These are phyloP conservation scores for Gymnoscopelus braueri DNA, from an alignment of 2,797 vertebrate genomes.

Conservation along the genomic window DNA sequence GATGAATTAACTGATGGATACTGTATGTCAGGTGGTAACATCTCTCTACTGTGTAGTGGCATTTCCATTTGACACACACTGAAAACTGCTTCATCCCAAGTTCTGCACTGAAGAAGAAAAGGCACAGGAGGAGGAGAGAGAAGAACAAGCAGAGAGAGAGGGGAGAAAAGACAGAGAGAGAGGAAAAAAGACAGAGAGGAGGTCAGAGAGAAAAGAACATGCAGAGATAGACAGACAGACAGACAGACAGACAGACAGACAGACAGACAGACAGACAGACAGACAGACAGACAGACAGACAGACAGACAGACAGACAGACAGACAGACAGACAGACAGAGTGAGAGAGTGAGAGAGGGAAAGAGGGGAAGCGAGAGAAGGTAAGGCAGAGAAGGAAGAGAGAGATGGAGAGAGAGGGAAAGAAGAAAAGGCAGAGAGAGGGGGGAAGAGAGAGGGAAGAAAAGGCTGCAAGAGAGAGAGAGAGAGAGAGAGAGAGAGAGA, in stretches of 20 bases:
- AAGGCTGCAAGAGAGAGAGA: neutral
- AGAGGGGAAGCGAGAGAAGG: no score
- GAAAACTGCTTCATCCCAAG: conserved; percentile 11
- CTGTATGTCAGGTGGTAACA: no score
- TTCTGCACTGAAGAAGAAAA: neutral
- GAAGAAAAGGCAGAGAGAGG: conserved; percentile 12
- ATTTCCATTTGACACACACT: conserved; percentile 25
- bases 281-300: no score
- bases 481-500: neutral
- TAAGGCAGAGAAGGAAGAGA: neutral
- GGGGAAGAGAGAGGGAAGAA: neutral
- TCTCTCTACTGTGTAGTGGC: conserved; percentile 14
- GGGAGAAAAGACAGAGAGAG: neutral
- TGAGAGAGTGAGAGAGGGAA: no score
- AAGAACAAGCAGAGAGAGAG: neutral
- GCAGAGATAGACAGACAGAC: neutral
- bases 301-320: no score
- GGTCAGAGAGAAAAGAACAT: neutral
- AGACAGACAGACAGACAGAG: neutral
- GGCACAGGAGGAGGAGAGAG: neutral
- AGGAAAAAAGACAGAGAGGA: neutral
- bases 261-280: no score
- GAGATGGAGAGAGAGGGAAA: neutral
- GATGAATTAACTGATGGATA: no score
- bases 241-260: no score